Conservation (phyloP, 2,113 vertebrate genomes). For the Apeltes quadracus region DNA sequence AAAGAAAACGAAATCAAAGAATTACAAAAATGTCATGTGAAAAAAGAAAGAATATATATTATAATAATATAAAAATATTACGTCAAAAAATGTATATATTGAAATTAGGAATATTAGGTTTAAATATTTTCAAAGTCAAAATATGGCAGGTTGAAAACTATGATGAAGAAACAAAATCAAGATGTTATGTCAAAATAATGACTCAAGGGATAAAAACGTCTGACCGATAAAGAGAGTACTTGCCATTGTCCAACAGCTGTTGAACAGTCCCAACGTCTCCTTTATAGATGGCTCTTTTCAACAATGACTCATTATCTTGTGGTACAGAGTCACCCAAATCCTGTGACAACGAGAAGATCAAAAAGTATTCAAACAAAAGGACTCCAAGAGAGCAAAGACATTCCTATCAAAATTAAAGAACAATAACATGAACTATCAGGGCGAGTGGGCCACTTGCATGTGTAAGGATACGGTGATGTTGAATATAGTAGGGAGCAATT, state of each 20-base stretch:
- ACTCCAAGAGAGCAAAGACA: neutral
- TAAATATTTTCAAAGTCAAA: no score
- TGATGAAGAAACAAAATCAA: no score
- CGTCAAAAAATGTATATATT: no score
- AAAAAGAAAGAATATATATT: no score
- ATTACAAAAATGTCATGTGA: no score
- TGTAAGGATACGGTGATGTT: neutral
- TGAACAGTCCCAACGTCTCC: slow-evolving; percentile 82
- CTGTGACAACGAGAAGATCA: slow-evolving; percentile 17
- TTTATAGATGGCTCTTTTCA: slow-evolving; percentile 86
- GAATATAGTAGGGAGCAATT: neutral
- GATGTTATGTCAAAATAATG: no score
- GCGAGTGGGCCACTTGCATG: neutral
- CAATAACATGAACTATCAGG: neutral
- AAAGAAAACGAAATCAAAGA: no score
- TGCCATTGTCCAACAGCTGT: slow-evolving; percentile 83
- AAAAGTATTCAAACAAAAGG: neutral
- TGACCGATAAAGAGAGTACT: slow-evolving; percentile 14
- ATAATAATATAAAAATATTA: no score
- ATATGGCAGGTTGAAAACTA: no score
- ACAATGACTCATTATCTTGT: slow-evolving; percentile 44
- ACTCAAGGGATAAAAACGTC: no score
- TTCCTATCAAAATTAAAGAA: neutral
- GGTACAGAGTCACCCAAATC: neutral
- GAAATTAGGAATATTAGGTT: no score